phyloP scores from a whole-genome alignment of 1,140 invertebrate genomes.

The Gonioctena quinquepunctata region DNA sequence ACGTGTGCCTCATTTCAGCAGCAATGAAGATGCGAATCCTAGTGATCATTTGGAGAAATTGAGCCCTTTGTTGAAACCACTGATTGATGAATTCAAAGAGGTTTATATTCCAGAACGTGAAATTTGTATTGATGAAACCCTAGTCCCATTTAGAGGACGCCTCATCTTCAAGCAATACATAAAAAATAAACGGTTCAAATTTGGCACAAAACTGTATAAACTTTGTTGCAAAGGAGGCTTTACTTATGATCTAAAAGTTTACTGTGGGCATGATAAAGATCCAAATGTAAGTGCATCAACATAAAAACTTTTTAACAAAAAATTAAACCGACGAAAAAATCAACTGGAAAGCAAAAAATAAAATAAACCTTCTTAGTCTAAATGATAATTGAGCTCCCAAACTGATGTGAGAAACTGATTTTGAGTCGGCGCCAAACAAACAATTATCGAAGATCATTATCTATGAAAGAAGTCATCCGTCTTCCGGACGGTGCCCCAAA shows the following conservation, averaged over 20 bases:
- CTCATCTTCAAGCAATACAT: slow-evolving; percentile 55
- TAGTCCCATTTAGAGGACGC: slow-evolving; percentile 51
- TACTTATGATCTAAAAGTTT: slow-evolving; percentile 2
- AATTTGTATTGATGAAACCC: slow-evolving; percentile 38
- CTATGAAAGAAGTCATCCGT: no score
- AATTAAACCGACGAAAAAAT: no score
- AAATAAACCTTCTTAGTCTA: no score
- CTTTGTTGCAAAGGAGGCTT: background rate
- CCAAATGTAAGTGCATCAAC: no score
- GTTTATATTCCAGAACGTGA: slow-evolving; percentile 18
- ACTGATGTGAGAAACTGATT: no score
- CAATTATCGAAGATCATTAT: no score
- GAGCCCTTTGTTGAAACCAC: slow-evolving; percentile 21
- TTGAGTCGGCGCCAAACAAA: no score
- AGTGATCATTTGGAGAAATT: slow-evolving; percentile 38
- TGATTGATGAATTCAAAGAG: slow-evolving; percentile 25
- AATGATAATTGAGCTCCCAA: no score
- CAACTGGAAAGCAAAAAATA: no score
- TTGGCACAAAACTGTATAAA: slow-evolving; percentile 8
- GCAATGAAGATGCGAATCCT: slow-evolving; percentile 29
- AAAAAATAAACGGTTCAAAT: slow-evolving; percentile 29
- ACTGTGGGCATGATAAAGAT: slow-evolving; percentile 32
- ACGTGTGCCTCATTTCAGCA: slow-evolving; percentile 33
- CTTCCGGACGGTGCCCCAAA: no score
- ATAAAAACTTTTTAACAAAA: no score